A percentile compares a stretch with the other conserved stretches of the same genome.
Conservation (phyloP, 2,888 invertebrate genomes). For the Scaeva pyrastri region DNA sequence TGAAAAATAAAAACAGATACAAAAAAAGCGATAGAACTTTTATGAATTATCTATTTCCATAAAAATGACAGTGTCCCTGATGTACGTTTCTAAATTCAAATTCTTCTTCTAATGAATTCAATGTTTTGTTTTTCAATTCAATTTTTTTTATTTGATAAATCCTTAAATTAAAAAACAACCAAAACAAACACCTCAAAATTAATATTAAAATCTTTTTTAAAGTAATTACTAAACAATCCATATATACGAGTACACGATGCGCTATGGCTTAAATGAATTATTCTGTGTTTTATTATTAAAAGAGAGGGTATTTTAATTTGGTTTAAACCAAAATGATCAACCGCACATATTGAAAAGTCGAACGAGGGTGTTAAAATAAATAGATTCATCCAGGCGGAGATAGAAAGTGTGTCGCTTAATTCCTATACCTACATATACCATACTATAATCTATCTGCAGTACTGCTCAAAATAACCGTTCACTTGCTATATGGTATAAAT, state of each 20-base stretch:
- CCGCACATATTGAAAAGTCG: conserved; percentile 69
- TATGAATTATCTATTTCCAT: no score
- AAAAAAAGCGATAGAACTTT: no score
- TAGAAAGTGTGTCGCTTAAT: conserved; percentile 37
- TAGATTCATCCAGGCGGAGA: not conserved
- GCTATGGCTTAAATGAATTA: not conserved
- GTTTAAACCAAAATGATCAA: conserved; percentile 62
- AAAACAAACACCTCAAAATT: not conserved
- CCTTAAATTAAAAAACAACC: not conserved
- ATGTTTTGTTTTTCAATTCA: no score
- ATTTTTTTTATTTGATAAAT: no score
- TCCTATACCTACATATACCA: no score
- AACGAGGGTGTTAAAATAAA: conserved; percentile 63
- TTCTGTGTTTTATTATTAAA: not conserved
- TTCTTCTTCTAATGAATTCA: no score
- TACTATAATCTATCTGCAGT: no score
- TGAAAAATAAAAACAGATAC: no score
- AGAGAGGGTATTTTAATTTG: conserved; percentile 35
- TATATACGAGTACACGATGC: no score
- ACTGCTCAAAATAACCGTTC: conserved; percentile 51
- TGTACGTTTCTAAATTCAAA: no score
- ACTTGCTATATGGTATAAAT: conserved; percentile 27
- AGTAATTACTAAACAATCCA: conserved; percentile 31
- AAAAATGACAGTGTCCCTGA: no score
- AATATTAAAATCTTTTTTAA: conserved; percentile 20